phyloP scores from a whole-genome alignment of 2,888 invertebrate genomes.

The Chalcis sispes region DNA sequence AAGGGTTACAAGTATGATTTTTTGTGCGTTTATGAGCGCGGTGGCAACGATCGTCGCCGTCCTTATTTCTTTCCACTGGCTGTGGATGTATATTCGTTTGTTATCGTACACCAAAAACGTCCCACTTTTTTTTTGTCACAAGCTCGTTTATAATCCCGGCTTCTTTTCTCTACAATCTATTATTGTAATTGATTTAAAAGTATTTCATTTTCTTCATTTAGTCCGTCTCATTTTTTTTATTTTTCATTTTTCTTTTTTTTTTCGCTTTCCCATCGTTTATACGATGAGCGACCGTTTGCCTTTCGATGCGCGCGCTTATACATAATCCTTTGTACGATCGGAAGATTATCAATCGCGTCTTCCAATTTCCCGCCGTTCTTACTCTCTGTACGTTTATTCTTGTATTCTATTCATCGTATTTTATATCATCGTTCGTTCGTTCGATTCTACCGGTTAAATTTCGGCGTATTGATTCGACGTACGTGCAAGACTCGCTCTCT shows the following conservation, averaged over 20 bases:
- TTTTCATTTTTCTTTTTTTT: slow-evolving; percentile 1
- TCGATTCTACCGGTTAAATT: slow-evolving; percentile 35
- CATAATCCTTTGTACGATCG: not conserved
- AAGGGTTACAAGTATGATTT: too few relatives aligned
- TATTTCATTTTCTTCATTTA: slow-evolving; percentile 21
- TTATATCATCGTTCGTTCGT: slow-evolving; percentile 7
- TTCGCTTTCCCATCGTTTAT: slow-evolving; percentile 36
- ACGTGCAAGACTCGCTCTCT: slow-evolving; percentile 14
- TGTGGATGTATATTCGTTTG: too few relatives aligned
- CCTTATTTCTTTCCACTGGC: too few relatives aligned
- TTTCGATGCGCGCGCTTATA: not conserved
- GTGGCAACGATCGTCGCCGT: too few relatives aligned
- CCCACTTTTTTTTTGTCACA: too few relatives aligned
- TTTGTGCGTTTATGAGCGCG: too few relatives aligned
- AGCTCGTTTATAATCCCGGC: too few relatives aligned
- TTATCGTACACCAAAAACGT: too few relatives aligned
- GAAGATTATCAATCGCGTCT: slow-evolving; percentile 3
- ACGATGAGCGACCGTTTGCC: slow-evolving; percentile 14
- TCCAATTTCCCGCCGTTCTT: not conserved
- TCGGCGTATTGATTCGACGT: slow-evolving; percentile 54
- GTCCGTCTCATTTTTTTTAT: not conserved
- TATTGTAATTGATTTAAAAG: slow-evolving; percentile 8
- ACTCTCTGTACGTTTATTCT: not conserved
- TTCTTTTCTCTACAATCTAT: too few relatives aligned
- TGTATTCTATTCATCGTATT: too few relatives aligned